phyloP scores from a whole-genome alignment of 2,888 invertebrate genomes.

The Elegia similella region DNA sequence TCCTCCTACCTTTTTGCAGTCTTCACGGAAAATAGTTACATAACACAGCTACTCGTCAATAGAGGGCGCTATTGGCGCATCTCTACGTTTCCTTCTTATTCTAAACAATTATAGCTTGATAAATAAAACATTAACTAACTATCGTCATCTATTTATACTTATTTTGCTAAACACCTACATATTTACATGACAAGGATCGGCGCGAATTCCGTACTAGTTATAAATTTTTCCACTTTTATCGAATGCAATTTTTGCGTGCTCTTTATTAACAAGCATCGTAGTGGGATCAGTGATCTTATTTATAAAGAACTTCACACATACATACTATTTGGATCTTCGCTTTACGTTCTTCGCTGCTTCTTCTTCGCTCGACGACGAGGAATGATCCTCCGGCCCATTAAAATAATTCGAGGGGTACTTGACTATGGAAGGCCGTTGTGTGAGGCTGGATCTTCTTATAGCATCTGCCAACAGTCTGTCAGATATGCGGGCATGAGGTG shows the following conservation, averaged over 20 bases:
- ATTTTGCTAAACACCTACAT: neutral
- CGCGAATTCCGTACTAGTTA: too few species aligned
- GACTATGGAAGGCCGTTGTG: constrained; percentile 57
- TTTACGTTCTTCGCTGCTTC: constrained; percentile 37
- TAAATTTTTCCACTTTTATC: too few species aligned
- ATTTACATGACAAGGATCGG: neutral
- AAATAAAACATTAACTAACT: too few species aligned
- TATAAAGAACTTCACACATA: too few species aligned
- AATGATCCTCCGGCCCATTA: constrained; percentile 52
- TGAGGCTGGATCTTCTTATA: constrained; percentile 63
- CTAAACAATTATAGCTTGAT: too few species aligned
- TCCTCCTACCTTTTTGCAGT: too few species aligned
- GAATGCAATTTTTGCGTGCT: too few species aligned
- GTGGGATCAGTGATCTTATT: too few species aligned
- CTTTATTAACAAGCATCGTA: too few species aligned
- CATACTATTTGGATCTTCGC: constrained; percentile 2
- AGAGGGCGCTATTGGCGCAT: constrained; percentile 46
- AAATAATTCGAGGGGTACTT: constrained; percentile 72
- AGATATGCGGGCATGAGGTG: constrained; percentile 54
- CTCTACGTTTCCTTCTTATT: neutral
- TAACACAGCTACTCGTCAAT: constrained; percentile 47
- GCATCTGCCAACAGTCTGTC: constrained; percentile 71
- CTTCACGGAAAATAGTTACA: neutral
- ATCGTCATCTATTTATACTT: too few species aligned
- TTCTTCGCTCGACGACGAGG: constrained; percentile 66